Percentiles rank a stretch among this genome's conserved stretches.
Conservation (phyloP, 2,888 invertebrate species). For the Encarsia formosa region DNA sequence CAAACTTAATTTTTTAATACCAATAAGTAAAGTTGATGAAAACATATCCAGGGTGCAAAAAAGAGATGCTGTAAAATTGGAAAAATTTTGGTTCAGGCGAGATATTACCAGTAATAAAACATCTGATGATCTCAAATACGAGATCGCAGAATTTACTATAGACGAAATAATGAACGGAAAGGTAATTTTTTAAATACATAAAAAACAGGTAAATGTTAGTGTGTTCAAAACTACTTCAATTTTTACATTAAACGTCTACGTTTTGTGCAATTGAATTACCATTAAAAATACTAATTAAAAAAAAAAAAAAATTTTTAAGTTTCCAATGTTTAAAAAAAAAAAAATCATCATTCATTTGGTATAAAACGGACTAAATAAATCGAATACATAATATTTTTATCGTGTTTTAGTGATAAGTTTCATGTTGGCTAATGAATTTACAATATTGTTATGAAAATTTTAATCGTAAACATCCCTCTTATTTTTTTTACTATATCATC, state of each 20-base stretch:
- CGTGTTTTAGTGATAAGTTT: no score
- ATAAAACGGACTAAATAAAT: no score
- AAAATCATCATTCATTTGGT: no score
- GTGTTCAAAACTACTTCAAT: no score
- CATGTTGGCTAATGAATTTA: no score
- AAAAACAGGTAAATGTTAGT: no score
- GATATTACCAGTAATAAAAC: slow-evolving; percentile 62
- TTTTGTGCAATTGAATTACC: no score
- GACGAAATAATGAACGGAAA: slow-evolving; percentile 97
- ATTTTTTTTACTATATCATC: not conserved
- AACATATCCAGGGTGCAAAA: slow-evolving; percentile 96
- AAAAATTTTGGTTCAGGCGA: slow-evolving; percentile 91
- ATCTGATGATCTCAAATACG: slow-evolving; percentile 52
- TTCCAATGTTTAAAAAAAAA: no score
- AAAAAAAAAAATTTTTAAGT: no score
- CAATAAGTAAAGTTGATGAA: slow-evolving; percentile 96
- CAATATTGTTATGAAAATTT: not conserved
- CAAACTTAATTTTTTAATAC: slow-evolving; percentile 92
- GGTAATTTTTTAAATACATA: slow-evolving; percentile 35
- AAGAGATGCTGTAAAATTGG: slow-evolving; percentile 75
- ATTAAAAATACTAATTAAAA: no score
- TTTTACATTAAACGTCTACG: no score
- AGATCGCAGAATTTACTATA: slow-evolving; percentile 79
- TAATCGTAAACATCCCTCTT: not conserved
- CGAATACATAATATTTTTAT: no score